Evolutionary conservation across 2,113 vertebrate species (phyloP), one percentile per base, ranked within the genome.

Genomic region (Canis aureus): DNA sequence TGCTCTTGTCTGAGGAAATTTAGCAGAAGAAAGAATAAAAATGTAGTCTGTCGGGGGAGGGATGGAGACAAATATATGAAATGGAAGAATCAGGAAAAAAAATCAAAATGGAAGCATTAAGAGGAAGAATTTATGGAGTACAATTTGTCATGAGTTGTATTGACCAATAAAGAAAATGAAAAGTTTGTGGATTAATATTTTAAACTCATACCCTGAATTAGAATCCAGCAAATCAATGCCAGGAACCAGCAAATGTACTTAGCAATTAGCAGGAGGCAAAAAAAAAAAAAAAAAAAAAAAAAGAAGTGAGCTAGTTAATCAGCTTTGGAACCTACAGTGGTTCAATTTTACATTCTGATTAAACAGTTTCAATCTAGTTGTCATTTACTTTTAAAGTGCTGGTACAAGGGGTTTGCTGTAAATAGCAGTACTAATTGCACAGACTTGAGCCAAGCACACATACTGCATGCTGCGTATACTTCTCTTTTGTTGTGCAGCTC

Each of bases 31-130:
- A 98, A 95, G 71, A 95, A 93, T 97, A 97, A 97, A 97, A 97
- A 93, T 95, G 62, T 59, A 69, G 55, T 62, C 71, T 97, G 66
- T 89, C 25, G 85, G 89, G 62, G 96, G 59, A 89, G 38, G 25
- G 83, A 94, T 97, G 80, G 86, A 49, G 51, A 90, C 55, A 95
- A 97, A 94, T 81, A n/a, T 82, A 91, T 86, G 86, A 98, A 76
- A 95, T 98, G 97, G 89, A 97, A 97, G 89, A 95, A 97, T 71
- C 20, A 91, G 86, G 32, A 89, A 87, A 96, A 98, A 97, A 98
- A 98, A 98, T 96, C 91, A 97, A 95, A 98, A 96, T 85, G 55
- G 97, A 98, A 97, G 89, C 67, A 96, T 97, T 98, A 97, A 94
- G 73, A 92, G 97, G 82, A 98, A 97, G 95, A 97, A 97, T 97